Conservation (phyloP, 1,140 invertebrate species). For the Liolophura sinensis region DNA sequence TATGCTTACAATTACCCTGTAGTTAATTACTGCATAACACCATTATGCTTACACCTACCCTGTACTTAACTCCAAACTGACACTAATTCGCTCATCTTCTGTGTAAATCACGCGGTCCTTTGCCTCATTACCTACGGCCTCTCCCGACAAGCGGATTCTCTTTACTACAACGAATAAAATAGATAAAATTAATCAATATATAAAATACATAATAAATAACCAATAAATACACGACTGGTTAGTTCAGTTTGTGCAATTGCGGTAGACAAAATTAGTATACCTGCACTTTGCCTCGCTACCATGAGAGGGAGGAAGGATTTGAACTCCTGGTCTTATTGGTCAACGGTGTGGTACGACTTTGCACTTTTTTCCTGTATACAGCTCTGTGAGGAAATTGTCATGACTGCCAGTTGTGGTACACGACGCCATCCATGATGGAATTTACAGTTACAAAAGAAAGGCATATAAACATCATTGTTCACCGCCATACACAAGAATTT, state of each 20-base stretch:
- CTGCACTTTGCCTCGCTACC: not conserved
- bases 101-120: slow-evolving; percentile 76
- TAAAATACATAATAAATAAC: not conserved
- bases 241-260: not conserved
- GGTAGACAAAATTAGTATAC: not conserved
- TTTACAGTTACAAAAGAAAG: too few relatives aligned
- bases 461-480: too few relatives aligned
- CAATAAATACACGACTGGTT: not conserved
- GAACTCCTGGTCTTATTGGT: not conserved
- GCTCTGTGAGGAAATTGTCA: too few relatives aligned
- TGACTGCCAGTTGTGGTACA: too few relatives aligned
- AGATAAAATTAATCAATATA: not conserved
- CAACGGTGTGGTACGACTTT: too few relatives aligned
- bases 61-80: slow-evolving; percentile 85
- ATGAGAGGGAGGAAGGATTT: not conserved
- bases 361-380: too few relatives aligned
- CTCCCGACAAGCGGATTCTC: slow-evolving; percentile 45
- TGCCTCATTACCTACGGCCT: slow-evolving; percentile 79
- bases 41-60: slow-evolving; percentile 38
- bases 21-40: too few relatives aligned
- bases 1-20: too few relatives aligned
- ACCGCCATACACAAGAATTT: too few relatives aligned
- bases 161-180: not conserved
- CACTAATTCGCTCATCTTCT: slow-evolving; percentile 85
- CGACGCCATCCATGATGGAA: too few relatives aligned